Evolutionary conservation across 2,888 invertebrate genomes (phyloP), one percentile per base, ranked within the genome.

Genomic region (Amblyjoppa fuscipennis): DNA sequence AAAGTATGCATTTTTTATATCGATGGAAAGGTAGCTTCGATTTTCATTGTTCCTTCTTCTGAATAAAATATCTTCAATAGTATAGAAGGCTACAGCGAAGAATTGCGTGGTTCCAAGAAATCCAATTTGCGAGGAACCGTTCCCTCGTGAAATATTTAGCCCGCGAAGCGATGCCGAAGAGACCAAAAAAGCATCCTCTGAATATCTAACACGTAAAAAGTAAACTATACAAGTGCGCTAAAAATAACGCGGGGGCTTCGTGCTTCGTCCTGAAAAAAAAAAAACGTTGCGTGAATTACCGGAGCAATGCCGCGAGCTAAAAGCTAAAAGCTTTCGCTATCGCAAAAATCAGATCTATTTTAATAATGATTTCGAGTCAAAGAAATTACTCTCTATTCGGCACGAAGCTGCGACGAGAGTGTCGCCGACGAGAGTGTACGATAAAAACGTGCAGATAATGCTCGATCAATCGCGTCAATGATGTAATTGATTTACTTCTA

Each of bases 401-500:
- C 25, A 20, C 20, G 41, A 45, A 68, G 34, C 20, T 0, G 25
- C 41, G 68, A 68, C 41, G 31, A 16, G 16, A 16, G 31, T 16
- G 16, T 34, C 34, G 16, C 16, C 5, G 41, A 69, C 28, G 25
- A 9, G 11, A 38, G n/a, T 68, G 75, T 77, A 68, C 16, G 69
- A 70, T 7, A 45, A 81, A 81, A 81, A 78, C 69, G 61, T 34
- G 28, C 53, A 34, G 73, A 77, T 84, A 68, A 71, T 68, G 71
- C 64, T 81, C 77, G 59, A 84, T 87, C 81, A 79, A 88, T 84
- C 77, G 82, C 68, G 81, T 68, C 81, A 83, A 85, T 85, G 77
- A 80, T 77, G 85, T 85, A 85, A 87, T 85, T 88, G 81, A 83
- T 82, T 87, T 81, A 66, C 75, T 61, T 84, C 87, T 87, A 88